Evolutionary conservation across 1,140 invertebrate genomes (phyloP), one percentile per base, ranked within the genome.

Genomic region (Adelges cooleyi): DNA sequence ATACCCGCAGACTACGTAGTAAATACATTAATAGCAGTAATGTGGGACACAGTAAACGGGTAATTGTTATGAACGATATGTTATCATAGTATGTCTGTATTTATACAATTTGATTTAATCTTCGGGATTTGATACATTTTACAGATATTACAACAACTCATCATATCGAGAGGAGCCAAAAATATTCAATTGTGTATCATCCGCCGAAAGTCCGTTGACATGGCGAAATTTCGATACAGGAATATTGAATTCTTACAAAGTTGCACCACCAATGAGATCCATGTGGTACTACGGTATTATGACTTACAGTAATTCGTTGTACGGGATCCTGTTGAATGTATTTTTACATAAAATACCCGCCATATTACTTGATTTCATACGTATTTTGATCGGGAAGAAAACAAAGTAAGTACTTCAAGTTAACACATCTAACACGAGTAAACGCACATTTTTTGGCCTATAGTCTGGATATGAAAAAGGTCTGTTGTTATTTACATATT

Each of bases 121-220:
- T n/a, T n/a, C n/a, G n/a, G n/a, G n/a, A n/a, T n/a, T n/a, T n/a
- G n/a, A n/a, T n/a, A n/a, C n/a, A n/a, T n/a, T n/a, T n/a, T n/a
- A n/a, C n/a, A n/a, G n/a, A n/a, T n/a, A n/a, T n/a, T n/a, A n/a
- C n/a, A n/a, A n/a, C n/a, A n/a, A n/a, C n/a, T n/a, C n/a, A n/a
- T n/a, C n/a, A n/a, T n/a, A n/a, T n/a, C n/a, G n/a, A n/a, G 25
- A 38, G 10, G 9, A 53, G 22, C 29, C 51, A 36, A 38, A 53
- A 53, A 53, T 53, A 15, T 53, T 33, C 20, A 53, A 53, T 20
- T 53, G 36, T 18, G 51, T 53, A 18, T 53, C 51, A 6, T 6
- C 27, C n/a, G 3, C 9, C 2, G 52, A 22, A 5, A 54, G 33
- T 2, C 20, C 52, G n/a, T 40, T 54, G 13, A 23, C 13, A 15